Conservation (phyloP, 2,113 vertebrate genomes). For the Lasiurus borealis region DNA sequence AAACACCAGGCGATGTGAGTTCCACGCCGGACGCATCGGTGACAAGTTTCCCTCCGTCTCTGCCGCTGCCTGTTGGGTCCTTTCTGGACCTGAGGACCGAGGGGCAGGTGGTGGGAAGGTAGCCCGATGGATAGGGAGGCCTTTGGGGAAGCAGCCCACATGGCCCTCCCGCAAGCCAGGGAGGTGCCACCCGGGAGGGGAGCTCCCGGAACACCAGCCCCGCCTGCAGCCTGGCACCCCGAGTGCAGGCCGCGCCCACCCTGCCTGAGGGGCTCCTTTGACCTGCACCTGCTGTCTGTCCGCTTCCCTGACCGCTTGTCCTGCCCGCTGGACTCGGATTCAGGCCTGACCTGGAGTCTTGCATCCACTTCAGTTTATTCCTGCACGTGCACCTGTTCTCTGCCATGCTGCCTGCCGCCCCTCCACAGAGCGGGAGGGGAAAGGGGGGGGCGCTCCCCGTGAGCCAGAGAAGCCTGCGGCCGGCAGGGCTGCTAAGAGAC, state of each 20-base stretch:
- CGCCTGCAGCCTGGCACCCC: fast-evolving
- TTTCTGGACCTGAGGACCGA: not conserved
- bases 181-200: no score
- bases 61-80: not conserved
- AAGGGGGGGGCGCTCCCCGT: not conserved
- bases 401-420: not conserved
- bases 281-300: no score
- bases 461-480: not conserved
- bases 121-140: not conserved
- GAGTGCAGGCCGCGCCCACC: not conserved
- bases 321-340: not conserved
- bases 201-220: not conserved
- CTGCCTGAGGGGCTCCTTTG: not conserved
- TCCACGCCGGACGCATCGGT: not conserved
- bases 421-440: no score
- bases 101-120: not conserved
- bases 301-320: no score
- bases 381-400: not conserved
- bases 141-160: not conserved
- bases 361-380: not conserved
- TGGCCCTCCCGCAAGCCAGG: no score
- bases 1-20: not conserved
- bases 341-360: not conserved
- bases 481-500: not conserved
- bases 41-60: not conserved